Percentiles rank a stretch among this genome's conserved stretches.
Evolutionary conservation across 2,113 vertebrate species (phyloP).

Genomic region (Boulengeromyrus knoepffleri): DNA sequence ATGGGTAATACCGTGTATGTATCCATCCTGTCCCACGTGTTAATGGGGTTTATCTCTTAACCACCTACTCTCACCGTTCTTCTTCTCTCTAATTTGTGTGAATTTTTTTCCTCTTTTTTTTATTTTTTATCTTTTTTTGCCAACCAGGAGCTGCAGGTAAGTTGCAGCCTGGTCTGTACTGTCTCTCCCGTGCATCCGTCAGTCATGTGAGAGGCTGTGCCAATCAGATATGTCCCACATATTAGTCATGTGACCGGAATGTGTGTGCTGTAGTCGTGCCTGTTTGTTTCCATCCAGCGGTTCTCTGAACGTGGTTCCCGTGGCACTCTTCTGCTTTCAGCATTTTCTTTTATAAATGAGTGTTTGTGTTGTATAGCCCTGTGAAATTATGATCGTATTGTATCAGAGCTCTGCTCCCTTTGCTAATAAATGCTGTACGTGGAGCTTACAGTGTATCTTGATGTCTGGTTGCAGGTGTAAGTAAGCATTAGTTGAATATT

Average conservation of each 20-base stretch:
- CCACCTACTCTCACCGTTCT: slow-evolving; percentile 9
- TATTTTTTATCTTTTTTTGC: slow-evolving; percentile 83
- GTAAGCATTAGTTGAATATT: background rate
- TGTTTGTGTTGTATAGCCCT: background rate
- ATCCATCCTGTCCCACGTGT: slow-evolving; percentile 10
- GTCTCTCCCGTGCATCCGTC: slow-evolving; percentile 39
- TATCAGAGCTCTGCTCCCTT: background rate
- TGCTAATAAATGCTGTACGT: background rate
- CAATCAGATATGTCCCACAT: slow-evolving; percentile 25
- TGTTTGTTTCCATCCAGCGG: background rate
- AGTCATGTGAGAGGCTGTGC: slow-evolving; percentile 39
- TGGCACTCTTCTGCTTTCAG: background rate
- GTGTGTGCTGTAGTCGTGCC: background rate
- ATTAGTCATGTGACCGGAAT: slow-evolving; percentile 35
- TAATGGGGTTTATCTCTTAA: background rate
- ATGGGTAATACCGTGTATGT: background rate
- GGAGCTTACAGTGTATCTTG: background rate
- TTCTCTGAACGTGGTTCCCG: slow-evolving; percentile 23
- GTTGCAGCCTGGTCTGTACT: slow-evolving; percentile 67
- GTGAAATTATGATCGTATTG: background rate
- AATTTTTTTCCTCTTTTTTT: background rate
- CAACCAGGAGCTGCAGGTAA: slow-evolving; percentile 99
- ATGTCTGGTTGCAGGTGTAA: background rate
- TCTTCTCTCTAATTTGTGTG: slow-evolving; percentile 48
- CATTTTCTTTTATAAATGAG: background rate